Evolutionary conservation across 2,888 invertebrate genomes (phyloP), one percentile per base, ranked within the genome.

Genomic region (Antheraea yamamai): DNA sequence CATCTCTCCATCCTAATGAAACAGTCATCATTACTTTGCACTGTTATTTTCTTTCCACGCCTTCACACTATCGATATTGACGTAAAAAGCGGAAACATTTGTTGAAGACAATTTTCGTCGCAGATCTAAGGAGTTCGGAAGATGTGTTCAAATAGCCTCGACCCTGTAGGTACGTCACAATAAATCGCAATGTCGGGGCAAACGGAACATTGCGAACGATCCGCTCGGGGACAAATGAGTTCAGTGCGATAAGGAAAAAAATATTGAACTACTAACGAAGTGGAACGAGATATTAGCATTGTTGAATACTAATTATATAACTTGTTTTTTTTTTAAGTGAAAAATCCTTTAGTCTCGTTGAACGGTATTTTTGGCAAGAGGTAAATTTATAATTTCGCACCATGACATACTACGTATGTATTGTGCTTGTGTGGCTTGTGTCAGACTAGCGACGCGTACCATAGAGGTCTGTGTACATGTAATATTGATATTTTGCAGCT

Each of bases 141-240:
- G 18, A 70, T 39, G 70, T 70, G 20, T 12, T 70, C 8, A 39
- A 70, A 70, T 39, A 39, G n/a, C 35, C n/a, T 39, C n/a, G 39
- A 70, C 35, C 30, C n/a, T 39, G 39, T 12, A 47, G 47, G 47
- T 35, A 39, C 70, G 70, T 70, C 70, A 39, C 39, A 70, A 70
- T 39, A 70, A 70, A 70, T 70, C 70, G 70, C n/a, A 70, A 39
- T 70, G 39, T 1, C 30, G 30, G 64, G 30, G 30, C 70, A 70
- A 70, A 68, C 6, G 68, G 68, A 35, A 35, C 68, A 35, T 20
- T 30, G 68, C 18, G 18, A 68, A 70, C 70, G 70, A 70, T 26
- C 70, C n/a, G 39, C 10, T 39, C n/a, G 39, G 70, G 70, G 39
- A 70, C 70, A 70, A 70, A 70, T 70, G 39, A 39, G 70, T n/a